Percentiles rank a stretch among this genome's conserved stretches.
These are phyloP conservation scores for Petrocephalus sullivani DNA, from an alignment of 2,797 vertebrate species.

Conservation along the genomic window DNA sequence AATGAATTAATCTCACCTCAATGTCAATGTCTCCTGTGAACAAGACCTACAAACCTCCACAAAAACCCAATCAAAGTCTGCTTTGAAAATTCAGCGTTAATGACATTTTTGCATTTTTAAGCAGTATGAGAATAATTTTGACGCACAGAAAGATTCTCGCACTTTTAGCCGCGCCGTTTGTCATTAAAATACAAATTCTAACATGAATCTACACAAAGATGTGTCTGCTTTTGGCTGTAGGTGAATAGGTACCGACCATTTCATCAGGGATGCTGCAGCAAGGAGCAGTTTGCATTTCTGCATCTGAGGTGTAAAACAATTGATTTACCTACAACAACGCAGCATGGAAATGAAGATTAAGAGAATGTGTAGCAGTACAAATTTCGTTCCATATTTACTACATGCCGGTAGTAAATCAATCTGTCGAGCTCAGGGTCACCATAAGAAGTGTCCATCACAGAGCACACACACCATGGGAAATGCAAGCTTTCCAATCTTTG, in stretches of 20 bases:
- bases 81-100: constrained; percentile 7
- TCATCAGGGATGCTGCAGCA: background rate
- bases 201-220: background rate
- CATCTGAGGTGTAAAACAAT: background rate
- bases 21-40: background rate
- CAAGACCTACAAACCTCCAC: background rate
- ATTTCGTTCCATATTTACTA: background rate
- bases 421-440: background rate
- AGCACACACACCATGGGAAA: background rate
- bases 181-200: constrained; percentile 4
- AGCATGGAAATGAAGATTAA: background rate
- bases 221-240: background rate
- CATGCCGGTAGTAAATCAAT: background rate
- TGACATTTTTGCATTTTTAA: constrained; percentile 4
- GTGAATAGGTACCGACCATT: background rate
- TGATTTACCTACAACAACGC: background rate
- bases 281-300: background rate
- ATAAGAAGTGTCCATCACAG: background rate
- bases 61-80: background rate
- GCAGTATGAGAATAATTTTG: background rate
- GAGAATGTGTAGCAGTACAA: background rate
- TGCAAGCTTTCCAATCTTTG: background rate
- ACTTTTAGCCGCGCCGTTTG: background rate
- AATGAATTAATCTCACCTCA: background rate
- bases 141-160: background rate